phyloP scores from a whole-genome alignment of 2,113 vertebrate genomes.

The Atlantisia rogersi region DNA sequence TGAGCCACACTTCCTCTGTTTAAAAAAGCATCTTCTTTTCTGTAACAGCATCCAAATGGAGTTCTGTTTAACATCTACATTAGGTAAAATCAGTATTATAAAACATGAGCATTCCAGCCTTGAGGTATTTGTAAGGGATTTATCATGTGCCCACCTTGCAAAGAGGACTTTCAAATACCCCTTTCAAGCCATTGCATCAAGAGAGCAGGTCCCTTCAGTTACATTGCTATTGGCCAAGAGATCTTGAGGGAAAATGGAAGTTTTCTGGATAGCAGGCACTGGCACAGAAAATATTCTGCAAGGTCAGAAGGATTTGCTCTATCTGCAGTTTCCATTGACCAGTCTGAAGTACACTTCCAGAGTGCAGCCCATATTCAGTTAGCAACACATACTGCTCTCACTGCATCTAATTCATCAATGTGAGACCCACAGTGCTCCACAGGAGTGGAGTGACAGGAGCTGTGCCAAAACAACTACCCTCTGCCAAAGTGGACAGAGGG shows the following conservation, averaged over 20 bases:
- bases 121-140: not conserved
- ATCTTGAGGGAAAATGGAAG: not conserved
- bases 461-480: not conserved
- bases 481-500: not conserved
- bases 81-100: not conserved
- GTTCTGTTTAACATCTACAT: not conserved
- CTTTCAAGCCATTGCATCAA: not conserved
- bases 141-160: not conserved
- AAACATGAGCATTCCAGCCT: not conserved
- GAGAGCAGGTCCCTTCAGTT: not conserved
- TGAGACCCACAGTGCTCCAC: not conserved
- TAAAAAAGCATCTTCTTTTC: not conserved
- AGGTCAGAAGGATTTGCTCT: not conserved
- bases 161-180: not conserved
- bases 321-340: not conserved
- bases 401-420: not conserved
- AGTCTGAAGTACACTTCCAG: not conserved
- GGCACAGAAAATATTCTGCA: not conserved
- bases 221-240: not conserved
- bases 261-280: not conserved
- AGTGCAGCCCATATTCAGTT: not conserved
- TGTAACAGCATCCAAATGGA: not conserved
- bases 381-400: not conserved
- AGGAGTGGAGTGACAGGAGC: not conserved
- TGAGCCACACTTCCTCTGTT: not conserved